phyloP scores from a whole-genome alignment of 1,140 invertebrate genomes.

The Drosophila novamexicana region DNA sequence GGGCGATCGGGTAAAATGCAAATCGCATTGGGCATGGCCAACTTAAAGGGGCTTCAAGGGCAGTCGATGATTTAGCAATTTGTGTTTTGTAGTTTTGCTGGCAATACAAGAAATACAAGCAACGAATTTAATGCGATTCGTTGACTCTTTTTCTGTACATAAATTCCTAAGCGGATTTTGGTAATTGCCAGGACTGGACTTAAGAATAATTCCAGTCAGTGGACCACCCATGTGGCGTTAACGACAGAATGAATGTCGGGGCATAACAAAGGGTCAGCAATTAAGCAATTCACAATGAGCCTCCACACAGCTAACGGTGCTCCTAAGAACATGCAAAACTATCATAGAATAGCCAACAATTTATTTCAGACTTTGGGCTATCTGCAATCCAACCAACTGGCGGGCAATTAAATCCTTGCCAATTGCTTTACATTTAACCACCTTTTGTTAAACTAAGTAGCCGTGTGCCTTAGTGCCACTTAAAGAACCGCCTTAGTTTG shows the following conservation, averaged over 20 bases:
- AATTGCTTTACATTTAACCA: slow-evolving; percentile 54
- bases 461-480: slow-evolving; percentile 57
- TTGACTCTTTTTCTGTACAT: slow-evolving; percentile 44
- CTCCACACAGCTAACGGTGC: slow-evolving; percentile 53
- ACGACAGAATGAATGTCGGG: slow-evolving; percentile 72
- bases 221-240: slow-evolving; percentile 68
- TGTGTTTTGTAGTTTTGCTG: slow-evolving; percentile 35
- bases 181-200: slow-evolving; percentile 64
- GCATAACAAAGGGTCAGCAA: slow-evolving; percentile 59
- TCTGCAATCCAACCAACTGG: slow-evolving; percentile 10
- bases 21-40: slow-evolving; percentile 48
- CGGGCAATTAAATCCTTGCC: slow-evolving; percentile 28
- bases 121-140: slow-evolving; percentile 53
- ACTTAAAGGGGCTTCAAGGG: slow-evolving; percentile 42
- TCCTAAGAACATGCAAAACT: slow-evolving; percentile 49
- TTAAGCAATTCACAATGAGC: slow-evolving; percentile 40
- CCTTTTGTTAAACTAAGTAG: slow-evolving; percentile 6
- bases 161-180: slow-evolving; percentile 73
- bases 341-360: slow-evolving; percentile 41
- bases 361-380: slow-evolving; percentile 24
- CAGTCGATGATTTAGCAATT: slow-evolving; percentile 73
- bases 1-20: slow-evolving; percentile 40
- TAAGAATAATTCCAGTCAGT: slow-evolving; percentile 44
- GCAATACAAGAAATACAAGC: slow-evolving; percentile 18
- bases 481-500: slow-evolving; percentile 38